These are phyloP conservation scores for Musca vetustissima DNA, from an alignment of 1,140 invertebrate species.

Conservation along the genomic window DNA sequence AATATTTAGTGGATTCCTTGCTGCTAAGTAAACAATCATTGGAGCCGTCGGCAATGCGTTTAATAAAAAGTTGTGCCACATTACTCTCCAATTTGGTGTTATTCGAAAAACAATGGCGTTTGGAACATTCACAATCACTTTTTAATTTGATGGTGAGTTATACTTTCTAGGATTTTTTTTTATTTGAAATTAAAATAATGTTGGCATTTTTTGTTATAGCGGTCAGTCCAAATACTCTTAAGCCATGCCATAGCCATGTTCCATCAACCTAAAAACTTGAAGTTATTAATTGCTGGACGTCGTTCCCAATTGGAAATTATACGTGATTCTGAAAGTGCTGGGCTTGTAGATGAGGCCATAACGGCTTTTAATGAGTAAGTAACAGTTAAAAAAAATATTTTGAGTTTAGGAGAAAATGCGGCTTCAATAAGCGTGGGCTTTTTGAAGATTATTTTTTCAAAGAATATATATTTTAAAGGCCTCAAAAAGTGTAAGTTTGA, in stretches of 20 bases:
- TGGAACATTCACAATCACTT: constrained; percentile 60
- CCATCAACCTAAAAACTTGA: constrained; percentile 49
- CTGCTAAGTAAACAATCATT: constrained; percentile 58
- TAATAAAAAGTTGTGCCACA: constrained; percentile 59
- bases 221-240: constrained; percentile 43
- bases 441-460: too few species aligned
- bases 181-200: too few species aligned
- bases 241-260: constrained; percentile 48
- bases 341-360: constrained; percentile 42
- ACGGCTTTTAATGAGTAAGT: constrained; percentile 50
- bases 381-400: too few species aligned
- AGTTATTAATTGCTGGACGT: constrained; percentile 42
- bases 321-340: constrained; percentile 34
- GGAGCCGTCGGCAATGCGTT: constrained; percentile 58
- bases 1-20: constrained; percentile 60
- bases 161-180: background rate
- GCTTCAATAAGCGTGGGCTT: too few species aligned
- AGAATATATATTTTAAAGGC: too few species aligned
- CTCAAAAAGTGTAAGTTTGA: too few species aligned
- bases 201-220: constrained; percentile 28
- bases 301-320: constrained; percentile 43
- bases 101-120: constrained; percentile 60
- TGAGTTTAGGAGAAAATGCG: too few species aligned
- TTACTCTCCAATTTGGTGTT: constrained; percentile 59
- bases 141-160: constrained; percentile 61